Percentiles rank a stretch among this genome's conserved stretches.
Evolutionary conservation across 2,888 invertebrate genomes (phyloP).

Genomic region (Tuta absoluta): DNA sequence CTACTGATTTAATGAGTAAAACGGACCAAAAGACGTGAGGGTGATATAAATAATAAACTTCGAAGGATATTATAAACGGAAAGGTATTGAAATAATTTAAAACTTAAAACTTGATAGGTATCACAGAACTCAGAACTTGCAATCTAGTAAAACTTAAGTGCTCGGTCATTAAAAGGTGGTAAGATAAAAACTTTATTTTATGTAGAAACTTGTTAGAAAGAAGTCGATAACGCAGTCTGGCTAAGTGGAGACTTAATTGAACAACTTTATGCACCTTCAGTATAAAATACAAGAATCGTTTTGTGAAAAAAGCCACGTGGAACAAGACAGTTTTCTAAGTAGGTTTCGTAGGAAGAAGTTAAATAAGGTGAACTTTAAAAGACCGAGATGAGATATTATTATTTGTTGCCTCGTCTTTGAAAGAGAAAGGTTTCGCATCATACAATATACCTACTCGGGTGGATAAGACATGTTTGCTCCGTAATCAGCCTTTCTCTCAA

Average conservation of each 20-base stretch:
- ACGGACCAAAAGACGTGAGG: too few relatives aligned
- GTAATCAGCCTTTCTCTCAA: too few relatives aligned
- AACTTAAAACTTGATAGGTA: conserved; percentile 1
- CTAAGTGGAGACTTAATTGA: not conserved
- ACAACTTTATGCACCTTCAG: conserved; percentile 4
- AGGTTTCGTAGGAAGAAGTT: too few relatives aligned
- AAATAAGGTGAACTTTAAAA: too few relatives aligned
- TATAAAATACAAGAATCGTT: not conserved
- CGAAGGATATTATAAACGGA: not conserved
- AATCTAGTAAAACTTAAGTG: conserved; percentile 18
- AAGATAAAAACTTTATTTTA: conserved; percentile 18
- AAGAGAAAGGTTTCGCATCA: too few relatives aligned
- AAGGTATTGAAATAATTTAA: not conserved
- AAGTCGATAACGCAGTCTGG: not conserved
- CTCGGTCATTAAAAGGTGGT: conserved; percentile 14
- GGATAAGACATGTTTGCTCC: too few relatives aligned
- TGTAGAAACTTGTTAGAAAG: conserved; percentile 6
- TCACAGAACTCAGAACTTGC: conserved; percentile 13
- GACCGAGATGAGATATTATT: too few relatives aligned
- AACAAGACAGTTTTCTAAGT: not conserved
- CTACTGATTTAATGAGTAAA: too few relatives aligned
- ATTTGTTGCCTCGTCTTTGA: too few relatives aligned
- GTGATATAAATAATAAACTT: too few relatives aligned
- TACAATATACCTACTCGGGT: too few relatives aligned
- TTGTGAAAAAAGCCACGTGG: not conserved